Conservation (phyloP, 2,888 invertebrate species). For the Ornithoptera priamus region DNA sequence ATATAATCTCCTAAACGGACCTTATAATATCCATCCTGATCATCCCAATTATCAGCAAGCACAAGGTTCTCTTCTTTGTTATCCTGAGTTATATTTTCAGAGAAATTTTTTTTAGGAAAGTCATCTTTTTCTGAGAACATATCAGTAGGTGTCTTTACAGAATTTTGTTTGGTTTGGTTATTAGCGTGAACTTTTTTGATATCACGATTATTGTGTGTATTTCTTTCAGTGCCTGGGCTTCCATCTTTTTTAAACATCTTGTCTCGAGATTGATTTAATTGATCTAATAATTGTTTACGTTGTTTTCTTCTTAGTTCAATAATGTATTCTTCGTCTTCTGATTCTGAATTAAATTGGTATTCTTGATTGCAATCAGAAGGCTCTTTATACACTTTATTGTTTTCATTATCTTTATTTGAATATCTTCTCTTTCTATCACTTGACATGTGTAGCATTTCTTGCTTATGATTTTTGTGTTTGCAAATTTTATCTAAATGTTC, state of each 20-base stretch:
- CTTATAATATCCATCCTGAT: conserved; percentile 98
- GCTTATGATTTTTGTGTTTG: conserved; percentile 41
- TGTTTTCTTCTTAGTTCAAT: conserved; percentile 93
- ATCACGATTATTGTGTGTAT: conserved; percentile 32
- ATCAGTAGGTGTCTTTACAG: conserved; percentile 82
- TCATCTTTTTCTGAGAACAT: conserved; percentile 96
- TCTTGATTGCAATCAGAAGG: conserved; percentile 80
- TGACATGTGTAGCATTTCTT: conserved; percentile 33
- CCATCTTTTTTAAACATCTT: conserved; percentile 33
- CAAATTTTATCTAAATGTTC: conserved; percentile 56
- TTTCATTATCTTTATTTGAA: conserved; percentile 34
- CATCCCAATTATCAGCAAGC: conserved; percentile 99
- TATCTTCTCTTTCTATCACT: conserved; percentile 41
- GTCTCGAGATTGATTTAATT: conserved; percentile 44
- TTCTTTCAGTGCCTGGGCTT: conserved; percentile 31
- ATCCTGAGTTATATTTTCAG: conserved; percentile 47
- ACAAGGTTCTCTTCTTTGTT: conserved; percentile 87
- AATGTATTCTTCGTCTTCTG: conserved; percentile 93
- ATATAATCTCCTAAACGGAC: conserved; percentile 94
- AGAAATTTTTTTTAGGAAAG: conserved; percentile 83
- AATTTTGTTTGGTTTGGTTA: conserved; percentile 56
- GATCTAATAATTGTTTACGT: conserved; percentile 90
- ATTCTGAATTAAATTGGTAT: conserved; percentile 79
- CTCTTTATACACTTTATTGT: conserved; percentile 34
- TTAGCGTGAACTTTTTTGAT: conserved; percentile 40